Percentiles rank a stretch among this genome's conserved stretches.
phyloP scores from a whole-genome alignment of 2,888 invertebrate genomes.

The Platycheirus rosarum region DNA sequence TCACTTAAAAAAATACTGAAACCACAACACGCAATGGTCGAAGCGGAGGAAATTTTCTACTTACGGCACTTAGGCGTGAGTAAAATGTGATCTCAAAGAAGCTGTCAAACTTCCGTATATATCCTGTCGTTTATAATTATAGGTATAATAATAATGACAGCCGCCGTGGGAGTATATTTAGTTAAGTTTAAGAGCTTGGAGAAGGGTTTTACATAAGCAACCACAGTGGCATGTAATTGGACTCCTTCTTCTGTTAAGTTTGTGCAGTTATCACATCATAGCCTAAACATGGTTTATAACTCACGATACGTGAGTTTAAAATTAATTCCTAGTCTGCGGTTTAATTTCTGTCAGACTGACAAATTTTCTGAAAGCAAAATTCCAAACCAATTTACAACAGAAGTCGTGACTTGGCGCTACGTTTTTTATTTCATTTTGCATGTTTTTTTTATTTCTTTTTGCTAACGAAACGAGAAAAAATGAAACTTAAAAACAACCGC shows the following conservation, averaged over 20 bases:
- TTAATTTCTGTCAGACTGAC: slow-evolving; percentile 68
- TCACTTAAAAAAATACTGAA: slow-evolving; percentile 35
- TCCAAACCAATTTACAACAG: slow-evolving; percentile 64
- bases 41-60: not conserved
- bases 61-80: too few relatives aligned
- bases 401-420: slow-evolving; percentile 77
- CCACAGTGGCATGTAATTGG: slow-evolving; percentile 43
- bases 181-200: slow-evolving; percentile 12
- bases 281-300: slow-evolving; percentile 55
- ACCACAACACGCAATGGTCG: slow-evolving; percentile 58
- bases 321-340: slow-evolving; percentile 57
- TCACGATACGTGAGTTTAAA: slow-evolving; percentile 44
- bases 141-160: slow-evolving; percentile 16
- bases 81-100: slow-evolving; percentile 33
- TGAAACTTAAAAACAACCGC: slow-evolving; percentile 32
- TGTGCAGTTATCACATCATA: slow-evolving; percentile 67
- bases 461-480: slow-evolving; percentile 31
- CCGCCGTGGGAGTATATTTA: slow-evolving; percentile 55
- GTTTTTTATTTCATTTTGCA: slow-evolving; percentile 28
- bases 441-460: slow-evolving; percentile 21
- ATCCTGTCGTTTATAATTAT: slow-evolving; percentile 36
- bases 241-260: slow-evolving; percentile 48
- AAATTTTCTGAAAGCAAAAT: slow-evolving; percentile 64
- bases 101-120: slow-evolving; percentile 57
- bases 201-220: slow-evolving; percentile 7